Conservation (phyloP, 2,113 vertebrate genomes). For the Alces alces region DNA sequence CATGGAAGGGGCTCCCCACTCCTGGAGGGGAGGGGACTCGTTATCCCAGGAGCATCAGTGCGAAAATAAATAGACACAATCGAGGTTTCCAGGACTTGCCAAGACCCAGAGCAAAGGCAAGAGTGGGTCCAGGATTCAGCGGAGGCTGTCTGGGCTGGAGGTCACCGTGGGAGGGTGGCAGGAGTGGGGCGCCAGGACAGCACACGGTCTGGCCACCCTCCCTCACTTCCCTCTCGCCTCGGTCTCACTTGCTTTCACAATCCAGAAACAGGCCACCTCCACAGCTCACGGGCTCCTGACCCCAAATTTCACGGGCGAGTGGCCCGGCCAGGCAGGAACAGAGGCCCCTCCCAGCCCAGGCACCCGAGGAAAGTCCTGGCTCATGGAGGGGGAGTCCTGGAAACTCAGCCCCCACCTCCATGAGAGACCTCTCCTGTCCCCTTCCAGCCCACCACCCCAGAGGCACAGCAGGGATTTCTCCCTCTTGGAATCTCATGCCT, state of each 20-base stretch:
- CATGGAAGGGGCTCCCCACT: background rate
- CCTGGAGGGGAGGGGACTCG: fast-evolving
- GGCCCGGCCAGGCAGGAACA: background rate
- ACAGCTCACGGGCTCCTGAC: fast-evolving
- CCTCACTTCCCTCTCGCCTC: background rate
- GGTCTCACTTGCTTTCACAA: background rate
- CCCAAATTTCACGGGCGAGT: background rate
- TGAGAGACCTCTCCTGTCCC: background rate
- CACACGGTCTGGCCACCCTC: fast-evolving
- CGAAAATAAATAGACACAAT: background rate
- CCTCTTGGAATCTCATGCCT: background rate
- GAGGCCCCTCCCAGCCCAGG: background rate
- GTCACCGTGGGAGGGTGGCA: background rate
- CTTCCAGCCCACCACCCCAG: background rate
- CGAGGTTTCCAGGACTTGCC: background rate
- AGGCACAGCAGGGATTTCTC: background rate
- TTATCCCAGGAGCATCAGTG: background rate
- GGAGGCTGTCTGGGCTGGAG: fast-evolving
- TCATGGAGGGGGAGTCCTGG: background rate
- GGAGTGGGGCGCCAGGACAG: background rate
- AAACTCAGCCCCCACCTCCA: background rate
- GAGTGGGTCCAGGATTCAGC: background rate
- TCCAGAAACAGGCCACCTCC: background rate
- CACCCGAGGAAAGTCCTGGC: background rate
- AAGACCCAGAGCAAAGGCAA: background rate